A percentile compares a stretch with the other conserved stretches of the same genome.
These are phyloP conservation scores for Malurus elegans DNA, from an alignment of 2,113 vertebrate species.

Conservation along the genomic window DNA sequence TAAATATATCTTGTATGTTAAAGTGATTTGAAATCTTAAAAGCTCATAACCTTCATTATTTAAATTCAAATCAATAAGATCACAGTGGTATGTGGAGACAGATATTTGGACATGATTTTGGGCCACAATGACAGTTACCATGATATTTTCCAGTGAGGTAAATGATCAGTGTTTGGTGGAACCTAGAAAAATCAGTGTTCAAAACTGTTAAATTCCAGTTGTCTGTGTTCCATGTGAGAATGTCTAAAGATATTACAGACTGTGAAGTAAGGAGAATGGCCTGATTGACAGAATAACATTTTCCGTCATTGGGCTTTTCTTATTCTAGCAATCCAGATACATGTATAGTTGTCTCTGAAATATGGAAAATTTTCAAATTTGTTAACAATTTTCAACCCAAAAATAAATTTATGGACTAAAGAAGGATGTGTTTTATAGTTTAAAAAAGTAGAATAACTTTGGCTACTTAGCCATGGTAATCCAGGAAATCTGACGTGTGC, in stretches of 20 bases:
- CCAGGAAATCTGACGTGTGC: neutral
- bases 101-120: neutral
- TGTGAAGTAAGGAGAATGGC: neutral
- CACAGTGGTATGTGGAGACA: neutral
- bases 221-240: neutral
- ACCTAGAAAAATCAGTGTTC: neutral
- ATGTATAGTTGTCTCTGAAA: rapidly evolving
- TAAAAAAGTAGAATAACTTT: neutral
- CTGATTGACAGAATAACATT: neutral
- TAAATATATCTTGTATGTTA: neutral
- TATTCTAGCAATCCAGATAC: neutral
- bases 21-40: neutral
- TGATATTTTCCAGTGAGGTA: neutral
- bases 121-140: neutral
- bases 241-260: neutral
- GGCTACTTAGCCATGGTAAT: neutral
- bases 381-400: neutral
- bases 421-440: neutral
- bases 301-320: neutral
- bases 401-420: neutral
- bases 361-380: neutral
- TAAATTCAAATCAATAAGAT: neutral
- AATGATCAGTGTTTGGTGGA: neutral
- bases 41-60: neutral
- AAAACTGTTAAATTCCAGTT: neutral